Base-by-base conservation (phyloP, 2,888 invertebrate species). In the Nymphalis urticae region DNA sequence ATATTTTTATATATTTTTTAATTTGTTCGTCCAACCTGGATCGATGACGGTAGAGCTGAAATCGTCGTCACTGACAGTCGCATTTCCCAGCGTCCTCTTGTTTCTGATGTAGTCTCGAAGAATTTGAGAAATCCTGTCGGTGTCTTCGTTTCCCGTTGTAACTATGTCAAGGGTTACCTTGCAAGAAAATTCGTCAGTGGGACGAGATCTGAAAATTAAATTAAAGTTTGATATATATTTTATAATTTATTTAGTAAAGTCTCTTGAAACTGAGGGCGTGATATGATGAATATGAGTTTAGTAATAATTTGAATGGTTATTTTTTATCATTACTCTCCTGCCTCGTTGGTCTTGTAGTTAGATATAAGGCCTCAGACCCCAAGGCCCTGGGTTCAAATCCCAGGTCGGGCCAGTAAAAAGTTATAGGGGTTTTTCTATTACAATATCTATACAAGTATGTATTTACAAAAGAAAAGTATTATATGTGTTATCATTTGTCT, bases 161-260 rank as follows among this genome's bases (percentile, higher is more conserved):
- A 94, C 94, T 64, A 97, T 89, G 82, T 96, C 96, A 72, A 96
- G 83, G 0, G 95, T 95, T 27, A 95, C 95, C 80, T 94, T 94
- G 65, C 94, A 94, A 10, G 94, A 91, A 80, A 95, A 95, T 53
- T 89, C 85, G 76, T 96, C 95, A 2, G 85, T 82, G n/a, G 91
- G 84, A 3, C 89, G 82, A 1, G 93, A 93, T 75, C 95, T 95
- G 85, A 6, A 91, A 89, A 19, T 21, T 13, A 58, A 5, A 56
- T n/a, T 56, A 32, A 13, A 58, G 8, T 50, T n/a, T 50, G 0
- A 2, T 50, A 16, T 16, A 16, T 48, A 48, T 48, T 50, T 50
- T 6, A n/a, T n/a, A n/a, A 50, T 50, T 42, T 13, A 42, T 42
- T 3, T 13, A 13, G 10, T n/a, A n/a, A n/a, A n/a, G n/a, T n/a